Percentiles rank a stretch among this genome's conserved stretches.
Conservation (phyloP, 2,888 invertebrate genomes). For the Diloba caeruleocephala region DNA sequence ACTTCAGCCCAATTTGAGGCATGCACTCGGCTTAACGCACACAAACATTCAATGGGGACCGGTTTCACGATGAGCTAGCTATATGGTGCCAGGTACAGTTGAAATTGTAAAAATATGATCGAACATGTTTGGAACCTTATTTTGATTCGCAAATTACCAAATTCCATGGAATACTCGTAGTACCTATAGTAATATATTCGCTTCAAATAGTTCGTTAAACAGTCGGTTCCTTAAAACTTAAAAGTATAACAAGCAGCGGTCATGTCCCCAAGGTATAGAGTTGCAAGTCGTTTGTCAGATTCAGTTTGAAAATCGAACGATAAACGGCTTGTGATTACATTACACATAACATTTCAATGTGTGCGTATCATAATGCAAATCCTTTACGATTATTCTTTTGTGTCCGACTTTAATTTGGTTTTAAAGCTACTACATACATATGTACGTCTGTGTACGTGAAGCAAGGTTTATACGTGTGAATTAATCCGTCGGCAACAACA, state of each 20-base stretch:
- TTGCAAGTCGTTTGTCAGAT: slow-evolving; percentile 45
- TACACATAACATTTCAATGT: slow-evolving; percentile 50
- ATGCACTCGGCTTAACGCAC: slow-evolving; percentile 84
- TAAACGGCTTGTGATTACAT: slow-evolving; percentile 49
- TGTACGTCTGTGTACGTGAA: slow-evolving; percentile 2
- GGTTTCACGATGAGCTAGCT: slow-evolving; percentile 47
- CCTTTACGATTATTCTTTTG: slow-evolving; percentile 77
- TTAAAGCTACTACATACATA: slow-evolving; percentile 47
- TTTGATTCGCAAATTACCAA: background rate
- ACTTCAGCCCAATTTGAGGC: slow-evolving; percentile 88
- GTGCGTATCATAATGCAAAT: slow-evolving; percentile 78
- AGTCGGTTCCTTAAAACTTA: slow-evolving; percentile 8
- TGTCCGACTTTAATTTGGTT: slow-evolving; percentile 74
- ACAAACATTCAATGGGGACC: slow-evolving; percentile 57
- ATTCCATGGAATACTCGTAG: too few relatives aligned
- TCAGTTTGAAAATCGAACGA: slow-evolving; percentile 49
- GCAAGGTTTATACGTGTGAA: slow-evolving; percentile 46
- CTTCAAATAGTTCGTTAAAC: slow-evolving; percentile 7
- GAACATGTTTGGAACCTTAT: slow-evolving; percentile 4
- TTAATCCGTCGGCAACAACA: slow-evolving; percentile 87
- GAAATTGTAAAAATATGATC: slow-evolving; percentile 23
- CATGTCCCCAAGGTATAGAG: slow-evolving; percentile 48
- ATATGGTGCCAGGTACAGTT: slow-evolving; percentile 28
- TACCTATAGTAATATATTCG: too few relatives aligned
- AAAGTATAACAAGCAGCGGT: slow-evolving; percentile 8